These are phyloP conservation scores for Ammospiza maritima DNA, from an alignment of 2,797 vertebrate species.

Conservation along the genomic window DNA sequence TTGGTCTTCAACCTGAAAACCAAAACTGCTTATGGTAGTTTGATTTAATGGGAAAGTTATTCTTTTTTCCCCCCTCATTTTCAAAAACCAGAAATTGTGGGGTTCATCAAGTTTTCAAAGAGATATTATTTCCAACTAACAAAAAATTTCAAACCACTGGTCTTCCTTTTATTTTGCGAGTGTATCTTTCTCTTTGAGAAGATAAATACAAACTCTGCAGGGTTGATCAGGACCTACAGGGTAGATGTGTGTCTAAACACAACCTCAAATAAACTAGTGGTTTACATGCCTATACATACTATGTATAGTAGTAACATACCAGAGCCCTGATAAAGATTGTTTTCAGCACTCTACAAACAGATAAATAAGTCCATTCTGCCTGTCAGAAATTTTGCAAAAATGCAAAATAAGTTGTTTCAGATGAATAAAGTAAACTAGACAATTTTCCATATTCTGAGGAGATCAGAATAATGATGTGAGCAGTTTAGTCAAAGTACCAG, in stretches of 20 bases:
- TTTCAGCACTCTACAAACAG: not conserved
- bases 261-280: not conserved
- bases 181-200: not conserved
- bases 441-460: not conserved
- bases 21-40: not conserved
- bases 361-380: not conserved
- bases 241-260: not conserved
- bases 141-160: not conserved
- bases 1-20: not conserved
- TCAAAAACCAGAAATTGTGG: not conserved
- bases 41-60: not conserved
- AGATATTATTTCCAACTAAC: not conserved
- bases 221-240: not conserved
- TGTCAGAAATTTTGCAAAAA: not conserved
- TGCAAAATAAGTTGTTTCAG: not conserved
- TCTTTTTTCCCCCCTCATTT: not conserved
- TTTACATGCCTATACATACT: not conserved
- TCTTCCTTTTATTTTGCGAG: not conserved
- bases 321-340: not conserved
- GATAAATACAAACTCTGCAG: not conserved
- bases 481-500: not conserved
- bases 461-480: not conserved
- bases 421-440: not conserved
- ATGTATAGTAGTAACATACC: not conserved
- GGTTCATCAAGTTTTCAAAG: not conserved